Percentiles rank a stretch among this genome's conserved stretches.
phyloP scores from a whole-genome alignment of 2,113 vertebrate species.

The Numenius arquata region DNA sequence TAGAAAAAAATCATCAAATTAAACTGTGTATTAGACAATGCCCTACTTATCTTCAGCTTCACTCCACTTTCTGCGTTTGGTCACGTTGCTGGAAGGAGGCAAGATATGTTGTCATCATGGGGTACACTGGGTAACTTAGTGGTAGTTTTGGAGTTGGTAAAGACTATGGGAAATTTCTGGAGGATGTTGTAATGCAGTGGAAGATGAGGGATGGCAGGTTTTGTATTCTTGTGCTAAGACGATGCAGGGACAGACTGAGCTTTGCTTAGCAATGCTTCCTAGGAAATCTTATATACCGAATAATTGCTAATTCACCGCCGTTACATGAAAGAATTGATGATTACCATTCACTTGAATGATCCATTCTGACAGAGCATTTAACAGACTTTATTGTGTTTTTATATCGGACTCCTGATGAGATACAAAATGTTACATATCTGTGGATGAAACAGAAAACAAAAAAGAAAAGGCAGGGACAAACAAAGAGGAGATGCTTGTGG shows the following conservation, averaged over 20 bases:
- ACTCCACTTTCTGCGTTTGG: background rate
- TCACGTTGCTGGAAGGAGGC: background rate
- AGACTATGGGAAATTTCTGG: background rate
- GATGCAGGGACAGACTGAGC: background rate
- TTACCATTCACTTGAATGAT: background rate
- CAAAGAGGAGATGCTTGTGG: background rate
- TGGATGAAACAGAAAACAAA: background rate
- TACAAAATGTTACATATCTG: background rate
- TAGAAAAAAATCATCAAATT: background rate
- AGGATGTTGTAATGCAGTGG: background rate
- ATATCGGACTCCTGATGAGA: background rate
- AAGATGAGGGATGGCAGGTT: background rate
- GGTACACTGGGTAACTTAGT: accelerated
- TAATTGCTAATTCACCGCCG: background rate
- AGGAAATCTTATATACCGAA: background rate
- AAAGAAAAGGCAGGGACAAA: background rate
- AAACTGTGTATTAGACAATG: background rate
- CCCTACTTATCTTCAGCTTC: background rate
- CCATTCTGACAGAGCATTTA: background rate
- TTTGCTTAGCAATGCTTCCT: background rate
- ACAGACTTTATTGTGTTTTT: background rate
- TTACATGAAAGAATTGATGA: background rate
- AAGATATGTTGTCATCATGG: background rate
- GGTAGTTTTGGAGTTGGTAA: background rate
- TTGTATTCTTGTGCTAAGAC: background rate